phyloP scores from a whole-genome alignment of 92 coral and sea anemone species.

The Micromussa lordhowensis region DNA sequence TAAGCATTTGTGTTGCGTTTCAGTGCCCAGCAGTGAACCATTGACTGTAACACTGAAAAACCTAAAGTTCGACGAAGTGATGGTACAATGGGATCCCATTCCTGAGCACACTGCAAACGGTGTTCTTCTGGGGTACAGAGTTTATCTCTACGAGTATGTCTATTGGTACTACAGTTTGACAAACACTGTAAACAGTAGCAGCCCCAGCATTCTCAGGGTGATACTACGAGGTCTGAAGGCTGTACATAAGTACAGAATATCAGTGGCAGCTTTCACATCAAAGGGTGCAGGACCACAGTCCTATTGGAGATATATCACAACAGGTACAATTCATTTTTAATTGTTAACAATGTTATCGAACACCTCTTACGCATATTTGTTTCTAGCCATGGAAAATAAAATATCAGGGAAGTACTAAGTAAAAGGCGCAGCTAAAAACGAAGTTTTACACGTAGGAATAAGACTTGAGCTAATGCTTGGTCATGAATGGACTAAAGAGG shows the following conservation, averaged over 20 bases:
- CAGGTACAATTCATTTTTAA: neutral
- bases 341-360: too few species aligned
- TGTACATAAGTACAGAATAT: neutral
- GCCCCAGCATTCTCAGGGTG: neutral
- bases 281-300: conserved; percentile 7
- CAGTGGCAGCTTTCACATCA: conserved; percentile 8
- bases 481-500: neutral
- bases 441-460: neutral
- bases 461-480: neutral
- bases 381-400: too few species aligned
- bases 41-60: neutral
- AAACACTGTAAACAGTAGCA: neutral
- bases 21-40: conserved; percentile 31
- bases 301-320: neutral
- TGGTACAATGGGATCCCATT: conserved; percentile 22
- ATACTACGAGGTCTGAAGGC: neutral
- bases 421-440: neutral
- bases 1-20: neutral
- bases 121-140: conserved; percentile 19
- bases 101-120: conserved; percentile 8
- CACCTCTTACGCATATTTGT: neutral
- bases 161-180: neutral
- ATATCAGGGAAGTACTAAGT: neutral
- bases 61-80: neutral
- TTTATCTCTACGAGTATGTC: neutral